phyloP scores from a whole-genome alignment of 2,113 vertebrate genomes.

The Phalacrocorax brasilianus region DNA sequence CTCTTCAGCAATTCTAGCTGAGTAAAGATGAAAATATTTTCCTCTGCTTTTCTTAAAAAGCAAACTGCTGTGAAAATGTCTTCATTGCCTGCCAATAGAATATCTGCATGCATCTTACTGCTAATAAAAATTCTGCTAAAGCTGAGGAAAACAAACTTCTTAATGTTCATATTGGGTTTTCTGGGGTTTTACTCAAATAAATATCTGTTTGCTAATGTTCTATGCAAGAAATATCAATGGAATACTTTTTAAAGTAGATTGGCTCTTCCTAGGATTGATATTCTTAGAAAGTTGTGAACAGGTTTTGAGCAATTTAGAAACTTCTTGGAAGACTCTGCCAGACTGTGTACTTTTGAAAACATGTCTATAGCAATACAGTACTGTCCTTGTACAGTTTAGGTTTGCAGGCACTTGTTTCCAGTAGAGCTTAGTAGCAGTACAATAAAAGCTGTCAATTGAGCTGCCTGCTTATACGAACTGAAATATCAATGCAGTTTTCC shows the following conservation, averaged over 20 bases:
- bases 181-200: neutral
- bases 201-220: neutral
- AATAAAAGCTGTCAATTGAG: neutral
- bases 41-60: neutral
- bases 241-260: neutral
- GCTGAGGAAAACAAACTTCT: neutral
- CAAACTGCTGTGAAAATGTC: neutral
- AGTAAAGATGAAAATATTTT: neutral
- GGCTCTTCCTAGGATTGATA: neutral
- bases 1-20: neutral
- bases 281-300: neutral
- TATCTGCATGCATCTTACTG: neutral
- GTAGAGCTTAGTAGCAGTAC: neutral
- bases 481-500: neutral
- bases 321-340: neutral
- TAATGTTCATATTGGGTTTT: neutral
- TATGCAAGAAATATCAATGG: neutral
- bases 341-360: neutral
- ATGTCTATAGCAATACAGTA: accelerated
- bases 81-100: neutral
- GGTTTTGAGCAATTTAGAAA: neutral
- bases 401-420: neutral
- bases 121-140: neutral
- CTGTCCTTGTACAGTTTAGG: no score
- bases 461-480: neutral